phyloP scores from a whole-genome alignment of 35 echinoderm and acorn worm species.

The Heliocidaris tuberculata region DNA sequence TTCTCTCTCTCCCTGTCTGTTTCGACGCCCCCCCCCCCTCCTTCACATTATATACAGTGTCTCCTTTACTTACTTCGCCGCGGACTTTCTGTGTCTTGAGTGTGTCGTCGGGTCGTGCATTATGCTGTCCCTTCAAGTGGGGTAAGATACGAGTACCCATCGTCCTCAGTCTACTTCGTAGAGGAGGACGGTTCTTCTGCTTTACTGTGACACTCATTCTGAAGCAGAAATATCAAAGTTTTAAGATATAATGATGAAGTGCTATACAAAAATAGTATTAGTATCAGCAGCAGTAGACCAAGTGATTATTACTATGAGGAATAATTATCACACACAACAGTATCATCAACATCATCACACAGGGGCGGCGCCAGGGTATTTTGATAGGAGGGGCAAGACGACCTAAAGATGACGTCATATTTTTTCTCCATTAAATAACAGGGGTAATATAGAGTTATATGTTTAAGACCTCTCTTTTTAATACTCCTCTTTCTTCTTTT shows the following conservation, averaged over 20 bases:
- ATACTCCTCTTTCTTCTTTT: too few relatives aligned
- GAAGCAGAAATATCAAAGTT: background rate
- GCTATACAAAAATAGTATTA: background rate
- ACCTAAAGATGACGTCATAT: too few relatives aligned
- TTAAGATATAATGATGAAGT: too few relatives aligned
- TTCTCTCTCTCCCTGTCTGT: too few relatives aligned
- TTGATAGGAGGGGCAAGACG: too few relatives aligned
- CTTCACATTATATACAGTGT: background rate
- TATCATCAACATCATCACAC: background rate
- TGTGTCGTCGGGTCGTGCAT: background rate
- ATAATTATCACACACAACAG: too few relatives aligned
- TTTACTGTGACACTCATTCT: constrained; percentile 7
- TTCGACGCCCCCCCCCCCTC: too few relatives aligned
- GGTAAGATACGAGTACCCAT: background rate
- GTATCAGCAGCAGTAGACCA: background rate
- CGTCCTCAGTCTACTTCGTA: background rate
- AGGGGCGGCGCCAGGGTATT: too few relatives aligned
- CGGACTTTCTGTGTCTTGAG: background rate
- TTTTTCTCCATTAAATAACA: too few relatives aligned
- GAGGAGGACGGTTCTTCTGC: background rate
- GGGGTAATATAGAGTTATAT: too few relatives aligned
- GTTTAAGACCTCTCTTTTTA: too few relatives aligned
- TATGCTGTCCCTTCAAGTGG: background rate
- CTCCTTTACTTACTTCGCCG: background rate
- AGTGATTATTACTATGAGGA: too few relatives aligned